A percentile compares a stretch with the other conserved stretches of the same genome.
These are phyloP conservation scores for Chionomys nivalis DNA, from an alignment of 2,113 vertebrate species.

Conservation along the genomic window DNA sequence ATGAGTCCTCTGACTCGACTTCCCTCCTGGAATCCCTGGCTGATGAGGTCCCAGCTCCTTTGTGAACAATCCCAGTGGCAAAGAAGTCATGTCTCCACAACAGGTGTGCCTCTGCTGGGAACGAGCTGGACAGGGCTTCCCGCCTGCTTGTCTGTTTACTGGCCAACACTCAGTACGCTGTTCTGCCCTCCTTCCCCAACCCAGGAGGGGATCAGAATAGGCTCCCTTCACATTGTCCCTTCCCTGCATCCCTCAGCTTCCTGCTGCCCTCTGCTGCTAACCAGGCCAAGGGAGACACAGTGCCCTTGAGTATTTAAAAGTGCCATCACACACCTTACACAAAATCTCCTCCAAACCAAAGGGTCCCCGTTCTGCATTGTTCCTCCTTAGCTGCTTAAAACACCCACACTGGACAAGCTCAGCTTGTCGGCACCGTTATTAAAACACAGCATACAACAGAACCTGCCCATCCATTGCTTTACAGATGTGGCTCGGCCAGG, in stretches of 20 bases:
- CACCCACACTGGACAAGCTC: background rate
- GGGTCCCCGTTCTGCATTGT: background rate
- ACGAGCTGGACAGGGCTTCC: background rate
- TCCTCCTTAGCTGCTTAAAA: background rate
- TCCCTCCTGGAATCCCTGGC: background rate
- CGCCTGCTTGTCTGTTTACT: background rate
- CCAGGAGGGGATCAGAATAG: background rate
- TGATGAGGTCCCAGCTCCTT: background rate
- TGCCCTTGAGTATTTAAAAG: background rate
- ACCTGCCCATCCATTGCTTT: background rate
- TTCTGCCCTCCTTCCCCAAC: background rate
- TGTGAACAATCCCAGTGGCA: background rate
- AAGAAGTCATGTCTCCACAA: background rate
- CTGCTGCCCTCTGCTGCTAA: background rate
- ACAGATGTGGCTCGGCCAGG: no score
- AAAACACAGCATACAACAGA: background rate
- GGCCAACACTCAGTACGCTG: background rate
- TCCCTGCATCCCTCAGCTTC: background rate
- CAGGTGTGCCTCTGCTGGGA: background rate
- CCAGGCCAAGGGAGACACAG: background rate
- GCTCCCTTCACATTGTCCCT: background rate
- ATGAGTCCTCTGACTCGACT: background rate
- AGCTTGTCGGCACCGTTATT: background rate
- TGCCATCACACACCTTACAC: background rate
- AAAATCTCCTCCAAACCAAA: background rate